Evolutionary conservation across 1,140 invertebrate species (phyloP), one percentile per base, ranked within the genome.

Genomic region (Acyrthosiphon pisum): DNA sequence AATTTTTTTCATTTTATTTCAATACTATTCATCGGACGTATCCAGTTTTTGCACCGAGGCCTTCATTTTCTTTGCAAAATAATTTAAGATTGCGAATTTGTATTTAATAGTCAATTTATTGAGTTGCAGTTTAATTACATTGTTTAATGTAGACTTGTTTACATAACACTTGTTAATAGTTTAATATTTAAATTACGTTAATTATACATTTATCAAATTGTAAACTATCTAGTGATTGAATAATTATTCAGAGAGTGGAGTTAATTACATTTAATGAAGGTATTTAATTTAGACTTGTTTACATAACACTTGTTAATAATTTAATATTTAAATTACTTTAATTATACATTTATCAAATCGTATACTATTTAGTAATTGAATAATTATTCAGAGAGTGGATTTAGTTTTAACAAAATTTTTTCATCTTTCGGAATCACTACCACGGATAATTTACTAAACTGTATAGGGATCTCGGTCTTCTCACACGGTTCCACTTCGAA

Each of bases 401-500:
- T 68, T 68, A 68, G 30, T 68, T 68, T 68, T 18, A 68, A 68
- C 60, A 30, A 68, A 68, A 68, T 0, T 68, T 68, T 68, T 68
- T 68, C 60, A 18, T 68, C 14, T 2, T n/a, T 18, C 3, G 60
- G 60, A 18, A 68, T n/a, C 30, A n/a, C 60, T 68, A 68, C 4
- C 30, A 68, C 0, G 18, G 60, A 68, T 68, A 68, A 68, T n/a
- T 68, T 68, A 37, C 93, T 44, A 83, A 94, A 87, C 87, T 94
- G 44, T 22, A 94, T 30, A 8, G 94, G 94, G 3, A 44, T 41
- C 44, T 90, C 68, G 2, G 93, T 94, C 8, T 93, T 89, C 41
- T 87, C 30, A 46, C 91, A 91, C 1, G 90, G 76, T 14, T 68
- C 9, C 8, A 94, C 93, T 87, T 93, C 53, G 56, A 94, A 94